phyloP scores from a whole-genome alignment of 2,797 vertebrate genomes.

The Trachops cirrhosus region DNA sequence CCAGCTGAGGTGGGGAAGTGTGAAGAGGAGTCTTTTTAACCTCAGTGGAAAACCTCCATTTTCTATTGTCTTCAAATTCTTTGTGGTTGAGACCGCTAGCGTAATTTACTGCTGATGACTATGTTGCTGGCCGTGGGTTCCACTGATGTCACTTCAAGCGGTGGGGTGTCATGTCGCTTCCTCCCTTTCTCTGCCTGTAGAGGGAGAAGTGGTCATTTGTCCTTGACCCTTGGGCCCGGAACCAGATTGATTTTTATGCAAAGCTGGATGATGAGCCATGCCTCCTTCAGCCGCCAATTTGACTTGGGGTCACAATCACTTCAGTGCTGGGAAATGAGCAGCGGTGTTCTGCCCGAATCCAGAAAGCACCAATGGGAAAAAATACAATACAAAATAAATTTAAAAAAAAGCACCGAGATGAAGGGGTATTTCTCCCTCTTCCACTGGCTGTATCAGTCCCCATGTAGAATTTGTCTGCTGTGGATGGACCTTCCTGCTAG shows the following conservation, averaged over 20 bases:
- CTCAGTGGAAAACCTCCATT: neutral
- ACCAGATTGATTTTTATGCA: conserved; percentile 43
- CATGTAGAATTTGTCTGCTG: neutral
- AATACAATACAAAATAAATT: too few relatives aligned
- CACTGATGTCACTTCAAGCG: neutral
- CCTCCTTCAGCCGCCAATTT: neutral
- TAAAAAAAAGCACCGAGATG: neutral
- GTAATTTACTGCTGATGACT: neutral
- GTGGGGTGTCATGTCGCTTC: neutral
- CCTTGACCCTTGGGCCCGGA: neutral
- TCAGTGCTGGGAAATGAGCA: neutral
- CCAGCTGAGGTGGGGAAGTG: neutral
- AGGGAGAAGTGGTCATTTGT: neutral
- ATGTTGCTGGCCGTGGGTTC: neutral
- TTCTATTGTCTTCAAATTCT: neutral
- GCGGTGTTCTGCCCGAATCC: neutral
- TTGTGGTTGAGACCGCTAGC: neutral
- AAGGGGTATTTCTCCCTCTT: neutral
- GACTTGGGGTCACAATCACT: neutral
- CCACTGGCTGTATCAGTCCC: neutral
- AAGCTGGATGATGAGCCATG: neutral
- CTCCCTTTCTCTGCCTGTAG: neutral
- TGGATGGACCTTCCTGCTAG: neutral
- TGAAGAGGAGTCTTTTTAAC: neutral
- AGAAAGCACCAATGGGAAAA: neutral